Conservation (phyloP, 2,797 vertebrate genomes). For the Limosa lapponica region DNA sequence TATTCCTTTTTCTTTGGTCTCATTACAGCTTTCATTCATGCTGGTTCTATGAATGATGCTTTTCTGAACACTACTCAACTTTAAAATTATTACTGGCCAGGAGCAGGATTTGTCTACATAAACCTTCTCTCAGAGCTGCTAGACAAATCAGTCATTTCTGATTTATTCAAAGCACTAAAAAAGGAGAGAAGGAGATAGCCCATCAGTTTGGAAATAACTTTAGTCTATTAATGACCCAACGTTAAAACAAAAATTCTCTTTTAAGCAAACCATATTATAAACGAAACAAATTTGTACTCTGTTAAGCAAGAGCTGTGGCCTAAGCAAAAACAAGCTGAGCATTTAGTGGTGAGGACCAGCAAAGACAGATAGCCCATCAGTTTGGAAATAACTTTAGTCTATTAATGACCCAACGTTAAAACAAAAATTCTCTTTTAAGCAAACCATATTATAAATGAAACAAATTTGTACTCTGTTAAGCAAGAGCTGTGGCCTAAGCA, state of each 20-base stretch:
- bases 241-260: neutral
- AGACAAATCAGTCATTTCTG: neutral
- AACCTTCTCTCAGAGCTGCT: neutral
- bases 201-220: neutral
- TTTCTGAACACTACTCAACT: neutral
- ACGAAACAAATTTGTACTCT: neutral
- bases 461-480: neutral
- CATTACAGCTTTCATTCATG: neutral
- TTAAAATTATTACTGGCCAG: neutral
- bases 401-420: neutral
- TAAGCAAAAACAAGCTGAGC: neutral
- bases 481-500: neutral
- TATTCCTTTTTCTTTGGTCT: neutral
- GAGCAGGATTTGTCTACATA: neutral
- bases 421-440: neutral
- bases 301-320: neutral
- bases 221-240: neutral
- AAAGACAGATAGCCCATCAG: neutral
- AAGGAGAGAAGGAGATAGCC: neutral
- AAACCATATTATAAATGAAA: neutral
- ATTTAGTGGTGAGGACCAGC: neutral
- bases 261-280: neutral
- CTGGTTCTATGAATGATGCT: neutral
- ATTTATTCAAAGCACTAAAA: conserved; percentile 6
- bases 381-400: neutral